A percentile compares a stretch with the other conserved stretches of the same genome.
phyloP scores from a whole-genome alignment of 2,797 vertebrate genomes.

The Betta splendens region DNA sequence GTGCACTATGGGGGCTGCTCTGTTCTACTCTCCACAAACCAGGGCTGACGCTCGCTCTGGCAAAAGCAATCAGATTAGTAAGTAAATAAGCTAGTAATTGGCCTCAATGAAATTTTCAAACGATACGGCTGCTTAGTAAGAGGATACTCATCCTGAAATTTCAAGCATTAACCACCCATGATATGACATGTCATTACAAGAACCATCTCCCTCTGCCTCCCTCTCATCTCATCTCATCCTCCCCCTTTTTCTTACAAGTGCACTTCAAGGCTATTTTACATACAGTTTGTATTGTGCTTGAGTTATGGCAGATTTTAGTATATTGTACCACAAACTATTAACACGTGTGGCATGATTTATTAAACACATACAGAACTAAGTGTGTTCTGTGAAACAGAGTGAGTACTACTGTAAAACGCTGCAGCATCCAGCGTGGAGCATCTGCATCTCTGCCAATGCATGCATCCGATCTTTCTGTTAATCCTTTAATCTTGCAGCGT shows the following conservation, averaged over 20 bases:
- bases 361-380: constrained; percentile 9
- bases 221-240: constrained; percentile 7
- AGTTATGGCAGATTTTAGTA: constrained; percentile 10
- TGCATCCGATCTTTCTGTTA: constrained; percentile 42
- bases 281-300: constrained; percentile 8
- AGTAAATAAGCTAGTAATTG: constrained; percentile 74
- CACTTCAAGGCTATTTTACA: not conserved
- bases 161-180: constrained; percentile 59
- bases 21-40: constrained; percentile 36
- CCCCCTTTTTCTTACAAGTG: not conserved
- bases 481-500: constrained; percentile 45
- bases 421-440: constrained; percentile 8
- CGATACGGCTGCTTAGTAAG: constrained; percentile 68
- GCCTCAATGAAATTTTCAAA: constrained; percentile 76
- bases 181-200: constrained; percentile 58
- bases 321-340: constrained; percentile 16
- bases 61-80: constrained; percentile 72
- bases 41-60: constrained; percentile 57
- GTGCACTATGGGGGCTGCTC: constrained; percentile 65
- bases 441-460: constrained; percentile 23
- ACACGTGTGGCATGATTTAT: constrained; percentile 10
- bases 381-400: constrained; percentile 12
- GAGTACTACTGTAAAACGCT: not conserved
- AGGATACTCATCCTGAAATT: constrained; percentile 62
- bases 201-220: constrained; percentile 3